Conservation (phyloP, 2,797 vertebrate species). For the Xenops minutus region DNA sequence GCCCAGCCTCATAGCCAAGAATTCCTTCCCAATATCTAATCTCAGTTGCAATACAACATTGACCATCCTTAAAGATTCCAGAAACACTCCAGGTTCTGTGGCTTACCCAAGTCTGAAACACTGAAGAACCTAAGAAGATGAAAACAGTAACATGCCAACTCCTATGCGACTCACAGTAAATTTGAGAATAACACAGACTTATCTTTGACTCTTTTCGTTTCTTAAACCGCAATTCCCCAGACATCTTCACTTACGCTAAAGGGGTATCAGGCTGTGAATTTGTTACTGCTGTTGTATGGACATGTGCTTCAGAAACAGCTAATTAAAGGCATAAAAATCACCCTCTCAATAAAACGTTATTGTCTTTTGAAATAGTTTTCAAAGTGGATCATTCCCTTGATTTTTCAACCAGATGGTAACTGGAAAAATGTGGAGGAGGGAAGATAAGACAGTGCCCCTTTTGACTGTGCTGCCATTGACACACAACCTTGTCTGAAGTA, state of each 20-base stretch:
- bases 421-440: background rate
- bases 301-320: background rate
- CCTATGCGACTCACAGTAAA: background rate
- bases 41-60: background rate
- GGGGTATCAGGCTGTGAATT: background rate
- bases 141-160: background rate
- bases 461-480: background rate
- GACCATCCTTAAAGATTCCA: background rate
- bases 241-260: background rate
- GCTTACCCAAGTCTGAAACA: accelerated
- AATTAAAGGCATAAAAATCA: background rate
- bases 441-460: background rate
- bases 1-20: accelerated
- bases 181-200: background rate
- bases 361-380: background rate
- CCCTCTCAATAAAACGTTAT: background rate
- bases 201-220: background rate
- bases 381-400: background rate
- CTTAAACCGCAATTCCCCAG: background rate
- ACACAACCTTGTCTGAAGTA: background rate
- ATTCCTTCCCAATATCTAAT: background rate
- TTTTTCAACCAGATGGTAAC: background rate
- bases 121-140: background rate
- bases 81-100: background rate
- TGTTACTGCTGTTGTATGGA: background rate